phyloP scores from a whole-genome alignment of 2,888 invertebrate species.

The Parnassius mnemosyne region DNA sequence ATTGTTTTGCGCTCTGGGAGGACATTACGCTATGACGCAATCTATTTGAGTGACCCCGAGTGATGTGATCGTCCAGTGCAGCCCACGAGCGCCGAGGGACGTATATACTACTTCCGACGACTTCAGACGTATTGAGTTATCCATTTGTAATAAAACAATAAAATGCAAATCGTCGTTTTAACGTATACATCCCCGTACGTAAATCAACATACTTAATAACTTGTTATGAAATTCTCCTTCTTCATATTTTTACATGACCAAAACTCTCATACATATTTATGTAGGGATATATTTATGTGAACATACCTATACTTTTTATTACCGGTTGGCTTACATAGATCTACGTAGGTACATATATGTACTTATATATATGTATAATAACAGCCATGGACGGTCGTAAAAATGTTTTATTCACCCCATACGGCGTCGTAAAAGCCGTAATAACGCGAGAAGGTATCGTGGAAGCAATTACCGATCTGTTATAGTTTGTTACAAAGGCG shows the following conservation, averaged over 20 bases:
- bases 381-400: constrained; percentile 79
- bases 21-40: constrained; percentile 67
- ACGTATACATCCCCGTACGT: no score
- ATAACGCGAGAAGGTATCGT: constrained; percentile 80
- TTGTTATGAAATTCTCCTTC: no score
- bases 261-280: no score
- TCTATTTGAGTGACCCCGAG: constrained; percentile 71
- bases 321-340: constrained; percentile 47
- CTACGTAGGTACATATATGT: constrained; percentile 45
- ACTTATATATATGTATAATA: constrained; percentile 63
- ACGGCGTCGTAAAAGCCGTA: constrained; percentile 80
- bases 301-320: constrained; percentile 31
- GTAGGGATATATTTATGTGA: not conserved
- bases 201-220: no score
- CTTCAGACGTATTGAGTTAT: constrained; percentile 53
- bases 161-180: not conserved
- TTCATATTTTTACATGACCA: no score
- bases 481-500: constrained; percentile 81
- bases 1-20: constrained; percentile 70
- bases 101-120: constrained; percentile 42
- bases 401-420: constrained; percentile 81
- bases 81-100: constrained; percentile 39
- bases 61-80: constrained; percentile 48
- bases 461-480: constrained; percentile 81
- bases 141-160: constrained; percentile 44